These are phyloP conservation scores for Allophyes oxyacanthae DNA, from an alignment of 2,888 invertebrate species.

Conservation along the genomic window DNA sequence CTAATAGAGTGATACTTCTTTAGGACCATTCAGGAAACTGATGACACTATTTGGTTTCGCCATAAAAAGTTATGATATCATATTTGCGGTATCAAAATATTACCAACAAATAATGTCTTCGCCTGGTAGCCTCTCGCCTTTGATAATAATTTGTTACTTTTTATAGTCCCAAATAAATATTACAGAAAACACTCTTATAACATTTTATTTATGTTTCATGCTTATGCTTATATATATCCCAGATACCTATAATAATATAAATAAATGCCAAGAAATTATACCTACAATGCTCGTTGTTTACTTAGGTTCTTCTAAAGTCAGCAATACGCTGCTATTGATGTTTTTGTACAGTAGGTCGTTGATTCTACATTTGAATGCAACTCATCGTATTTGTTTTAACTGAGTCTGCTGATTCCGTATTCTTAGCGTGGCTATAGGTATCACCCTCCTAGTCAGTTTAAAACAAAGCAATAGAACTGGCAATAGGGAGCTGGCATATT, in stretches of 20 bases:
- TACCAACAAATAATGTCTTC: slow-evolving; percentile 74
- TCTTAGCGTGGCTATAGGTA: slow-evolving; percentile 55
- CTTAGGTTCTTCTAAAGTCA: slow-evolving; percentile 24
- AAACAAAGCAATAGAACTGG: slow-evolving; percentile 79
- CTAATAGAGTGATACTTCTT: slow-evolving; percentile 84
- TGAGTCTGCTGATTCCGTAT: slow-evolving; percentile 23
- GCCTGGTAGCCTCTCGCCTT: slow-evolving; percentile 58
- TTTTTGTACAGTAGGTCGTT: slow-evolving; percentile 34
- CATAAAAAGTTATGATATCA: slow-evolving; percentile 86
- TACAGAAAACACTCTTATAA: slow-evolving; percentile 37
- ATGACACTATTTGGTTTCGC: slow-evolving; percentile 84
- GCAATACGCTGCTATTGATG: slow-evolving; percentile 31
- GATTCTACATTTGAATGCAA: slow-evolving; percentile 27
- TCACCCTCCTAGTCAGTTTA: slow-evolving; percentile 75
- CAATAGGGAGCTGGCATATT: slow-evolving; percentile 83
- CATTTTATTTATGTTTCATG: slow-evolving; percentile 39
- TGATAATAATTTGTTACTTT: slow-evolving; percentile 62
- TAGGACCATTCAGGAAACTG: slow-evolving; percentile 80
- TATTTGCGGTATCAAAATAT: slow-evolving; percentile 82
- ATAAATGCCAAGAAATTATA: slow-evolving; percentile 29
- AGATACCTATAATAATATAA: slow-evolving; percentile 20
- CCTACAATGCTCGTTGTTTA: slow-evolving; percentile 38
- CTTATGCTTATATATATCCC: slow-evolving; percentile 1
- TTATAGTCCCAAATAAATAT: slow-evolving; percentile 46
- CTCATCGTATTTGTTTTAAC: slow-evolving; percentile 18